Evolutionary conservation across 1,140 invertebrate genomes (phyloP), one percentile per base, ranked within the genome.

Genomic region (Musca vetustissima): DNA sequence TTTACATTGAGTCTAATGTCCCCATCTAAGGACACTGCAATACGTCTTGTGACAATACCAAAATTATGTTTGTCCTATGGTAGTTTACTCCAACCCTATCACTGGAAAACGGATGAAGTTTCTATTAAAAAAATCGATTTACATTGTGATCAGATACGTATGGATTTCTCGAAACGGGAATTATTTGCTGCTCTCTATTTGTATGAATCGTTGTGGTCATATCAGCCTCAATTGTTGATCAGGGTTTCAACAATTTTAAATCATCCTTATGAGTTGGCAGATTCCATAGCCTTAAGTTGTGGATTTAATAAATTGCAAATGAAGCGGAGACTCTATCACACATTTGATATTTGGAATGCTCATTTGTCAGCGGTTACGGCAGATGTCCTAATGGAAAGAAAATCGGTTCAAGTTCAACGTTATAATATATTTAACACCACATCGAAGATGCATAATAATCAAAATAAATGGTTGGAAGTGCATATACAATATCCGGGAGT

Each of bases 161-260:
- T 81, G 1, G 77, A 81, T 70, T 80, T 79, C 47, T 78, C 77
- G 0, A 80, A 80, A 66, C 73, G 77, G 0, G 77, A 80, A 47
- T 49, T 81, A 0, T 49, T 81, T 0, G 43, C 73, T n/a, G 67
- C 50, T 13, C 66, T 71, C 1, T 49, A 76, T 2, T 21, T 76
- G 19, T 59, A 66, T 36, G 9, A 61, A 2, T 8, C 28, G 4
- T 7, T 32, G 8, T 36, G 32, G 28, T 22, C 13, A 3, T 71
- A 68, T 66, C 15, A 65, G 13, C 69, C 69, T 2, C 25, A 67
- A 14, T 36, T 61, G 21, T 28, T 70, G 6, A 66, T 59, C 9
- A 70, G 67, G 64, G 24, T 70, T 13, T 50, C 49, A 14, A 32
- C 32, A 32, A 24, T 61, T 17, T 14, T 66, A 50, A 66, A 66